phyloP scores from a whole-genome alignment of 2,797 vertebrate genomes.

The Macroramphosus scolopax region DNA sequence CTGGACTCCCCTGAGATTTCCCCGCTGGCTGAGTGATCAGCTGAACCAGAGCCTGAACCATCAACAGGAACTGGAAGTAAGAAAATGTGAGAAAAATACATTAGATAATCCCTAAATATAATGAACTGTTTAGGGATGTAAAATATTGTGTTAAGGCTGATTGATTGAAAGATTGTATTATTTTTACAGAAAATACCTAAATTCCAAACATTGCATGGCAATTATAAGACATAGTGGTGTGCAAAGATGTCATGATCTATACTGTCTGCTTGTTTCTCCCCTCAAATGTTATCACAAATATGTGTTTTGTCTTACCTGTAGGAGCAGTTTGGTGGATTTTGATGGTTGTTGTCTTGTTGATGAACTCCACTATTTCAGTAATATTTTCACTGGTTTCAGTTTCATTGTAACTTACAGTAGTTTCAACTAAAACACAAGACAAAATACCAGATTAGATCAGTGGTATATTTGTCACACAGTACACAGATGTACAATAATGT shows the following conservation, averaged over 20 bases:
- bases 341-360: slow-evolving; percentile 42
- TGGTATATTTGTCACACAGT: too few species aligned
- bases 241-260: too few species aligned
- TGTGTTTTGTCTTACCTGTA: slow-evolving; percentile 51
- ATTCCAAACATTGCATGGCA: too few species aligned
- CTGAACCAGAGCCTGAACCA: slow-evolving; percentile 65
- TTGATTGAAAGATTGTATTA: too few species aligned
- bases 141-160: too few species aligned
- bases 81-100: slow-evolving; percentile 44
- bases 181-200: too few species aligned
- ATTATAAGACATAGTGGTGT: too few species aligned
- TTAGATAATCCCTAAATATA: neutral
- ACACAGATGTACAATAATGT: too few species aligned
- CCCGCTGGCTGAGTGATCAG: slow-evolving; percentile 48
- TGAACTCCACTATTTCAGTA: slow-evolving; percentile 48
- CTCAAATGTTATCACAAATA: too few species aligned
- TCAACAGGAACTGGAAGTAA: slow-evolving; percentile 62
- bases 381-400: slow-evolving; percentile 43
- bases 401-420: slow-evolving; percentile 35
- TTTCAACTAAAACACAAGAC: slow-evolving; percentile 35
- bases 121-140: too few species aligned
- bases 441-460: neutral
- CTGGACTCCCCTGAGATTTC: slow-evolving; percentile 44
- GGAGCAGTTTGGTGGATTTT: slow-evolving; percentile 24
- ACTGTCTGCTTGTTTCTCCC: too few species aligned